Evolutionary conservation across 2,113 vertebrate genomes (phyloP).

Genomic region (Boleophthalmus pectinirostris): DNA sequence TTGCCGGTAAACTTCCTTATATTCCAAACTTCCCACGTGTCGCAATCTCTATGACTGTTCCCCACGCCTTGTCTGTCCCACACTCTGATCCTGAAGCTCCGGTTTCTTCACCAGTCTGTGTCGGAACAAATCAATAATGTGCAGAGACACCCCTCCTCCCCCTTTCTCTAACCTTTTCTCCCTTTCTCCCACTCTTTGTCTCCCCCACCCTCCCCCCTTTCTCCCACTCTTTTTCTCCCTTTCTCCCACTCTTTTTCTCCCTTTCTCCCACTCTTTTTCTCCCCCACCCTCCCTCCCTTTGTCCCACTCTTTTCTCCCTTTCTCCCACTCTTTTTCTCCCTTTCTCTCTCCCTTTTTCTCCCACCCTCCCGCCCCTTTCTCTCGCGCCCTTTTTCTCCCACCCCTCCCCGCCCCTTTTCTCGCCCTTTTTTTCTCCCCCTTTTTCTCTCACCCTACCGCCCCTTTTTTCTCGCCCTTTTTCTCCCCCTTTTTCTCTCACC

Average conservation of each 20-base stretch:
- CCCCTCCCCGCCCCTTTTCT: not conserved
- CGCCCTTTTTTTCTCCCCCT: not conserved
- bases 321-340: not conserved
- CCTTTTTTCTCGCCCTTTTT: too few relatives aligned
- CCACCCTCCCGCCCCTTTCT: too few relatives aligned
- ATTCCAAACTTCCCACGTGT: slow-evolving; percentile 14
- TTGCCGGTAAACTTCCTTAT: not conserved
- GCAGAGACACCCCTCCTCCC: slow-evolving; percentile 23
- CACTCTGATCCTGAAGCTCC: slow-evolving; percentile 29
- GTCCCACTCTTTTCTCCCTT: not conserved
- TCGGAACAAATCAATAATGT: slow-evolving; percentile 52
- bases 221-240: too few relatives aligned
- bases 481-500: too few relatives aligned
- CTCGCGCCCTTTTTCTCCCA: not conserved
- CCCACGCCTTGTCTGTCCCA: slow-evolving; percentile 46
- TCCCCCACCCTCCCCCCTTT: too few relatives aligned
- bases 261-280: too few relatives aligned
- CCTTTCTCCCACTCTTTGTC: not conserved
- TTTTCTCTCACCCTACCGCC: too few relatives aligned
- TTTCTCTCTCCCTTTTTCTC: too few relatives aligned
- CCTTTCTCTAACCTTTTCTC: not conserved
- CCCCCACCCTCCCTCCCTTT: not conserved
- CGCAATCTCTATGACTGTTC: slow-evolving; percentile 26
- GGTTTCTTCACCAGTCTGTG: slow-evolving; percentile 32
- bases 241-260: not conserved